phyloP scores from a whole-genome alignment of 2,797 vertebrate genomes.

The Odontamblyopus rebecca region DNA sequence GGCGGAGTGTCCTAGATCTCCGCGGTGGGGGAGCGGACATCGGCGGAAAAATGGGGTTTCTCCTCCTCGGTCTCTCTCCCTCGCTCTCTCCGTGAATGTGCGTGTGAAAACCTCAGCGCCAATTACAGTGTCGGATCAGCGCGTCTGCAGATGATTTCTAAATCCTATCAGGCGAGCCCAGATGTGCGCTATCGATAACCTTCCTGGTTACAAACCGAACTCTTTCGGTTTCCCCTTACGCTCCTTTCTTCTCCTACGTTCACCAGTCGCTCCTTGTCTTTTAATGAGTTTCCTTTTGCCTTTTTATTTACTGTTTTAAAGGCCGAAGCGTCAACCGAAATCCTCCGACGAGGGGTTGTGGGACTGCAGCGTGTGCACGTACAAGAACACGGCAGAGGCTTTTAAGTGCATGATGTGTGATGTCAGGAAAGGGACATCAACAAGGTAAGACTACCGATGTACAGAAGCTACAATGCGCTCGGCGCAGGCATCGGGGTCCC shows the following conservation, averaged over 20 bases:
- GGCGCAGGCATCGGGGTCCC: slow-evolving; percentile 29
- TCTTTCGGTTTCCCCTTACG: slow-evolving; percentile 37
- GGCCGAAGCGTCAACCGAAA: slow-evolving; percentile 99
- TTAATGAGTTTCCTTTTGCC: slow-evolving; percentile 33
- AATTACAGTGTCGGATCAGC: slow-evolving; percentile 75
- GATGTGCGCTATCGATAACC: slow-evolving; percentile 67
- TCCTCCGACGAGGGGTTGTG: slow-evolving; percentile 97
- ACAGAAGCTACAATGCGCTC: slow-evolving; percentile 31
- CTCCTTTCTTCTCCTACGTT: not conserved
- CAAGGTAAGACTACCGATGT: slow-evolving; percentile 85
- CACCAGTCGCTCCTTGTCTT: slow-evolving; percentile 14
- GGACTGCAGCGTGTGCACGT: slow-evolving; percentile 99
- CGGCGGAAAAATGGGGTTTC: slow-evolving; percentile 63
- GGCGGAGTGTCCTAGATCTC: slow-evolving; percentile 32
- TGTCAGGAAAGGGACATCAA: slow-evolving; percentile 99
- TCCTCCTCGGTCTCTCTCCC: slow-evolving; percentile 45
- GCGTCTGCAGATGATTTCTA: slow-evolving; percentile 67
- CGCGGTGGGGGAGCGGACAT: slow-evolving; percentile 53
- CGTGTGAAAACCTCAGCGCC: slow-evolving; percentile 83
- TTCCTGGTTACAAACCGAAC: slow-evolving; percentile 51
- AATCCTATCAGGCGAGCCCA: slow-evolving; percentile 60
- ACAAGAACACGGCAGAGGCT: slow-evolving; percentile 98
- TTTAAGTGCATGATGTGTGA: slow-evolving; percentile 99
- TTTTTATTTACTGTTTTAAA: slow-evolving; percentile 73
- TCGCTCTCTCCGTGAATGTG: slow-evolving; percentile 24